Percentiles rank a stretch among this genome's conserved stretches.
Conservation (phyloP, 2,797 vertebrate genomes). For the Carcharodon carcharias region DNA sequence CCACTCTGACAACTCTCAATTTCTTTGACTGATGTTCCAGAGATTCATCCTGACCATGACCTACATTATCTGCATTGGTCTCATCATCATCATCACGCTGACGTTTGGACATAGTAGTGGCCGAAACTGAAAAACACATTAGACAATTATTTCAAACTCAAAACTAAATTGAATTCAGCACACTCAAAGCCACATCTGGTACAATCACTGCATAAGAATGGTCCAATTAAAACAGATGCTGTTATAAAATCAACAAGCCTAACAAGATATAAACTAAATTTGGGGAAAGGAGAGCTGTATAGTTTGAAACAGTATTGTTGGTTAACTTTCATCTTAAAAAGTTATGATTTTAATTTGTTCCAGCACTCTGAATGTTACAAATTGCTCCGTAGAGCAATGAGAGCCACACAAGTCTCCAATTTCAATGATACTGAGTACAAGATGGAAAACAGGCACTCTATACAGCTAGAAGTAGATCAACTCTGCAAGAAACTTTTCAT, state of each 20-base stretch:
- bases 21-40: conserved; percentile 78
- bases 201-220: not conserved
- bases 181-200: not conserved
- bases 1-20: conserved; percentile 76
- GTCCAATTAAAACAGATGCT: not conserved
- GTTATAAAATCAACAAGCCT: not conserved
- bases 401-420: not conserved
- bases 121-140: conserved; percentile 69
- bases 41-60: conserved; percentile 72
- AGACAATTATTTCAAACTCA: not conserved
- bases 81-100: conserved; percentile 86
- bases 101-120: conserved; percentile 82
- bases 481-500: not conserved
- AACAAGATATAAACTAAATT: not conserved
- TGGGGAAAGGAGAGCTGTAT: not conserved
- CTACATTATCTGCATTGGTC: conserved; percentile 64
- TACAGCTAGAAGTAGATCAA: not conserved
- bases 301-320: not conserved
- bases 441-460: not conserved
- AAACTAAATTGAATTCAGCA: not conserved
- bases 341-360: not conserved
- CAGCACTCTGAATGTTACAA: not conserved
- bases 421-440: not conserved
- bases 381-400: not conserved
- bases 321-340: not conserved